phyloP scores from a whole-genome alignment of 2,797 vertebrate genomes.

The Momotus momota region DNA sequence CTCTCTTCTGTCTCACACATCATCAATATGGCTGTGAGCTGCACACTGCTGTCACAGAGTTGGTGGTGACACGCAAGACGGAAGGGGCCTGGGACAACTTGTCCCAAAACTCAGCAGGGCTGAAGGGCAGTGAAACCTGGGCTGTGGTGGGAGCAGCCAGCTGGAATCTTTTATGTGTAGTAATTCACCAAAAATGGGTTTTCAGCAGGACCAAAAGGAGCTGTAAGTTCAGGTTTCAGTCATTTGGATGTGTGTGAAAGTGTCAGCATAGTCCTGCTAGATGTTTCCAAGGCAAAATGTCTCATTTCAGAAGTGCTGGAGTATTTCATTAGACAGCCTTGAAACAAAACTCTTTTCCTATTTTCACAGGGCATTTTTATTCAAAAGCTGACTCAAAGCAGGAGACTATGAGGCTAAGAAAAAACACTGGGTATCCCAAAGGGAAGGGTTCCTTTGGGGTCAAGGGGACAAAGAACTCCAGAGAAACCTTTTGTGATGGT shows the following conservation, averaged over 20 bases:
- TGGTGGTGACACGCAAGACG: background rate
- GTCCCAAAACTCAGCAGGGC: background rate
- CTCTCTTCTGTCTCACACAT: background rate
- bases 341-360: constrained; percentile 22
- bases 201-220: constrained; percentile 16
- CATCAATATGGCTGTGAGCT: background rate
- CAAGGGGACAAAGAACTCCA: background rate
- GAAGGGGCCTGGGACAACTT: background rate
- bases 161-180: background rate
- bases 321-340: constrained; percentile 52
- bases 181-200: constrained; percentile 21
- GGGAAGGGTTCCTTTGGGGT: background rate
- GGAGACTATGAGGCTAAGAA: background rate
- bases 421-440: background rate
- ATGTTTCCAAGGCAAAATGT: constrained; percentile 38
- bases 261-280: constrained; percentile 17
- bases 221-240: constrained; percentile 52
- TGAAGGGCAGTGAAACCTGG: background rate
- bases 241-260: background rate
- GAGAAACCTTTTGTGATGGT: background rate
- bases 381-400: constrained; percentile 12
- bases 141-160: background rate
- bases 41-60: fast-evolving
- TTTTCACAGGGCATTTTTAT: background rate
- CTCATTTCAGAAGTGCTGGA: constrained; percentile 30